A percentile compares a stretch with the other conserved stretches of the same genome.
These are phyloP conservation scores for Dallia pectoralis DNA, from an alignment of 2,797 vertebrate genomes.

Conservation along the genomic window DNA sequence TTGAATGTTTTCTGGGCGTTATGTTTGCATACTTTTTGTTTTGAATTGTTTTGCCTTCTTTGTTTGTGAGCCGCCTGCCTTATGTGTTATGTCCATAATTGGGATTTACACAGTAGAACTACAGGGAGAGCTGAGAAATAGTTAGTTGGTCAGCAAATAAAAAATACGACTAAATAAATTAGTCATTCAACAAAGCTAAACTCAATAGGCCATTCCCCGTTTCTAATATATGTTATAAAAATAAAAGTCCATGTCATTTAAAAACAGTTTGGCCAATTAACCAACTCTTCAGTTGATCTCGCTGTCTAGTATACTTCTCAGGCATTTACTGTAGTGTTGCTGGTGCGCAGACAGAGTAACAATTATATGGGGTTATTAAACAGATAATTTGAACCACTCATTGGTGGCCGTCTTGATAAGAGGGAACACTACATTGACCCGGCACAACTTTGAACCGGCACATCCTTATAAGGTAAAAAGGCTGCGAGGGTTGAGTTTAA, in stretches of 20 bases:
- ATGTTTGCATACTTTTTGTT: too few species aligned
- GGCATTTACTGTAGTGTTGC: slow-evolving; percentile 5
- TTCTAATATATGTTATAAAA: too few species aligned
- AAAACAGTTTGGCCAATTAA: not conserved
- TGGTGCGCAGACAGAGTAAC: not conserved
- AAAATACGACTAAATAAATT: too few species aligned
- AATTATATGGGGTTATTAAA: slow-evolving; percentile 17
- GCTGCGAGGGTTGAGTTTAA: not conserved
- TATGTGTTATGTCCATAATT: too few species aligned
- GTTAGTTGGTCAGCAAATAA: too few species aligned
- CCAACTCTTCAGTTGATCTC: not conserved
- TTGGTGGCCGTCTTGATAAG: slow-evolving; percentile 1
- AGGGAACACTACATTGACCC: not conserved
- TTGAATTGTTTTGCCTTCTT: too few species aligned
- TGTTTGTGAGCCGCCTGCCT: too few species aligned
- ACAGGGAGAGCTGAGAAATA: too few species aligned
- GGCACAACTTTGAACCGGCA: slow-evolving; percentile 1
- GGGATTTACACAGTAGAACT: too few species aligned
- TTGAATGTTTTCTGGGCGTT: too few species aligned
- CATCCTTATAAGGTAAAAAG: not conserved
- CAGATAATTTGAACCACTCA: slow-evolving; percentile 19
- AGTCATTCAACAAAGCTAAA: too few species aligned
- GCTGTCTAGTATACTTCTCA: not conserved
- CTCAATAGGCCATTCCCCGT: too few species aligned
- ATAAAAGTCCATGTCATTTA: not conserved